Evolutionary conservation across 2,113 vertebrate species (phyloP).

Genomic region (Apteryx owenii): DNA sequence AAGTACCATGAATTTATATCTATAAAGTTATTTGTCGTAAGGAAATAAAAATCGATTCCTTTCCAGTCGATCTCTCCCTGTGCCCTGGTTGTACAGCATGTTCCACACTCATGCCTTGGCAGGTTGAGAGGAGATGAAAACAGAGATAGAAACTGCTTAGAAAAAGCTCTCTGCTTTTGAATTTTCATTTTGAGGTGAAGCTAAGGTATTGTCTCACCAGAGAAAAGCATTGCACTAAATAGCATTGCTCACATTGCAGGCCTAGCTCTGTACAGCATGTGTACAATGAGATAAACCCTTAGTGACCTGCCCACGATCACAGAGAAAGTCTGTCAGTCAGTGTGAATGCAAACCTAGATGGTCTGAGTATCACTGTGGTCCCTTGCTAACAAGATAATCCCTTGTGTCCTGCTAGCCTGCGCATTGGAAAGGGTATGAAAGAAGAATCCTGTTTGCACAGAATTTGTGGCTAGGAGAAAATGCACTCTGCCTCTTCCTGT

Average conservation of each 20-base stretch:
- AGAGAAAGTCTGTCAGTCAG: neutral
- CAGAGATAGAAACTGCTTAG: neutral
- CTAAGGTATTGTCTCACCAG: neutral
- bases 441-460: neutral
- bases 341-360: neutral
- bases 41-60: neutral
- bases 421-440: neutral
- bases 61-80: neutral
- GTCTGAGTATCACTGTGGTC: neutral
- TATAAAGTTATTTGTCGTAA: neutral
- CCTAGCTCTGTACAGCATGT: neutral
- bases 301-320: neutral
- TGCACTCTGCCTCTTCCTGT: neutral
- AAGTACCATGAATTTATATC: neutral
- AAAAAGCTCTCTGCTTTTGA: neutral
- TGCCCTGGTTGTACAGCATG: neutral
- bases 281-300: too few relatives aligned
- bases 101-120: neutral
- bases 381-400: neutral
- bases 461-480: neutral
- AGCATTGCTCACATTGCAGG: neutral
- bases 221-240: neutral
- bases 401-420: neutral
- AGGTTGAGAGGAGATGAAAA: neutral
- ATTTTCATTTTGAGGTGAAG: neutral